Base-by-base conservation (phyloP, 2,888 invertebrate genomes). In the Trissolcus brochymenae region DNA sequence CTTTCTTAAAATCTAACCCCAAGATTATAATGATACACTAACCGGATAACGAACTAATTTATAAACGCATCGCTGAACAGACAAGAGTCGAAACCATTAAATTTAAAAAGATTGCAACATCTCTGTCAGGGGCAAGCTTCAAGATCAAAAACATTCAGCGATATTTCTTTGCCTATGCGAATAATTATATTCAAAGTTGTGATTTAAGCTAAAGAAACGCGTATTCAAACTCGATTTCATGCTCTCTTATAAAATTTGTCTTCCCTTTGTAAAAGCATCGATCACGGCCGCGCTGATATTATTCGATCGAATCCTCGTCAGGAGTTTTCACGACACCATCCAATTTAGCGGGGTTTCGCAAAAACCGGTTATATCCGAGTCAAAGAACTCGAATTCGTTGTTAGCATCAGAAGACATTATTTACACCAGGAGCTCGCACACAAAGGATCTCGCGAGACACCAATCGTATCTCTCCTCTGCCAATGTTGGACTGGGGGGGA, bases 281-380 rank as follows among this genome's bases (percentile, higher is more conserved):
- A 62, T 62, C 62, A 62, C 50, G 19, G 61, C 19, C 51, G 17
- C 51, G 17, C 57, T 64, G 64, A 57, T 54, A 64, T 46, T 57
- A 53, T 59, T 59, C 16, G 50, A 72, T 59, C 55, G 64, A 55
- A 57, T 71, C 57, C 50, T 51, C 50, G 57, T 43, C 64, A 51
- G 57, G 57, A 41, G 53, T 57, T 54, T 43, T 59, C 64, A 54
- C 43, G 59, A 65, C 54, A 49, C 40, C 59, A 59, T 65, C 72
- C 54, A 72, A 72, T 59, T 72, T 65, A 65, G 54, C 65, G 60
- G 61, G 61, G 73, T 61, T 73, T 60, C n/a, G 55, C 25, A 35
- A 29, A 73, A 73, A 61, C 54, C 73, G 73, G 66, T 66, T 66
- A 60, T 60, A 65, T 72, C 65, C 72, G 65, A 66, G 60, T 73